These are phyloP conservation scores for Pithys albifrons DNA, from an alignment of 2,113 vertebrate genomes.

Conservation along the genomic window DNA sequence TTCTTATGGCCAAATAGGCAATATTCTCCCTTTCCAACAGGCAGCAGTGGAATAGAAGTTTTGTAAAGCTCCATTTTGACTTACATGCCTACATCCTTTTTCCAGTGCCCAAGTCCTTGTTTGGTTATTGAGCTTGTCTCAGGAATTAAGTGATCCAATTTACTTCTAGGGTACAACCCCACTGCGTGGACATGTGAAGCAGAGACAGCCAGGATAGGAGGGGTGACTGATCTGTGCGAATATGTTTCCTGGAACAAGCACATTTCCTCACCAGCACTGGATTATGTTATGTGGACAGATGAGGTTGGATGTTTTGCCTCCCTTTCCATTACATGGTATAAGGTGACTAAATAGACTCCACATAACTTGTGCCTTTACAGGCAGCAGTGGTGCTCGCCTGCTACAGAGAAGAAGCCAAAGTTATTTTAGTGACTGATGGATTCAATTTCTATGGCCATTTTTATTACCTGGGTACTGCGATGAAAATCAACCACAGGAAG, in stretches of 20 bases:
- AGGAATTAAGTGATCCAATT: background rate
- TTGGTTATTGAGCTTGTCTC: background rate
- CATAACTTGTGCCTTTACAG: background rate
- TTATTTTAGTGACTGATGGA: conserved; percentile 67
- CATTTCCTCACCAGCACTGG: background rate
- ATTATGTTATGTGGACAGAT: background rate
- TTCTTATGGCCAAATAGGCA: background rate
- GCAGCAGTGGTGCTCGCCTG: background rate
- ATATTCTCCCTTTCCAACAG: background rate
- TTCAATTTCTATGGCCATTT: conserved; percentile 64
- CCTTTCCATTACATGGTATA: background rate
- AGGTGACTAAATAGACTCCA: background rate
- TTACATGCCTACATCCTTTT: background rate
- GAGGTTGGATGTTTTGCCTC: background rate
- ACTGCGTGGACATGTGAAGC: fast-evolving
- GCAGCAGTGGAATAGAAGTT: background rate
- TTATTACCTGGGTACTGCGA: conserved; percentile 63
- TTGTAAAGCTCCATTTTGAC: background rate
- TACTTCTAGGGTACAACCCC: background rate
- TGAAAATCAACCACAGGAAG: conserved; percentile 71
- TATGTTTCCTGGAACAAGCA: background rate
- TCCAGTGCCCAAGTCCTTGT: background rate
- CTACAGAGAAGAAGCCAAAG: conserved; percentile 45
- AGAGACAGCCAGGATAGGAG: background rate
- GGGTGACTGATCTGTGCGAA: background rate